Evolutionary conservation across 2,888 invertebrate species (phyloP).

Genomic region (Hemithea aestivaria): DNA sequence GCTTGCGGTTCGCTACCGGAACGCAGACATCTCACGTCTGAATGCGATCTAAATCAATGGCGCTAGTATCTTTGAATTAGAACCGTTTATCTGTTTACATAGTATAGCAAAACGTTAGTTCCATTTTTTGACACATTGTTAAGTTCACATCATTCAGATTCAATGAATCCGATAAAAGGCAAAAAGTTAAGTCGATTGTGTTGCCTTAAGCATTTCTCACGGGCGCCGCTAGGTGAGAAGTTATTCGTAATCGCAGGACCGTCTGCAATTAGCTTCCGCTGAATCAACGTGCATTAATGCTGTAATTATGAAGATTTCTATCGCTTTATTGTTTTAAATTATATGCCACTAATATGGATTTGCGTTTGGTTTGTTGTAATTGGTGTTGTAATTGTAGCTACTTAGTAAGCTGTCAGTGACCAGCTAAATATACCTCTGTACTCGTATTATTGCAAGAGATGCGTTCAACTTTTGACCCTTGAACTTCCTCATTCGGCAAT

Average conservation of each 20-base stretch:
- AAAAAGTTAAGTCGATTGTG: constrained; percentile 45
- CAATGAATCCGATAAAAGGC: constrained; percentile 50
- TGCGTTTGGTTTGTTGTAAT: constrained; percentile 23
- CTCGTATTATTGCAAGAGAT: too few species aligned
- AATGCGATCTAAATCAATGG: too few species aligned
- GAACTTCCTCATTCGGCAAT: too few species aligned
- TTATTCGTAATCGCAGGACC: constrained; percentile 51
- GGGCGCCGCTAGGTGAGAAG: constrained; percentile 53
- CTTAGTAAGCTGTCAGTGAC: constrained; percentile 19
- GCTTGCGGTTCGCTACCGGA: constrained; percentile 15
- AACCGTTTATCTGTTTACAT: too few species aligned
- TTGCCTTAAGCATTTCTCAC: constrained; percentile 53
- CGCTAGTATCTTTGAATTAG: too few species aligned
- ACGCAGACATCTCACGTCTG: constrained; percentile 14
- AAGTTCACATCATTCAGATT: constrained; percentile 44
- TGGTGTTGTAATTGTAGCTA: constrained; percentile 16
- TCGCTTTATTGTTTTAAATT: constrained; percentile 45
- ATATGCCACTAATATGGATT: constrained; percentile 29
- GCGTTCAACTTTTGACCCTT: too few species aligned
- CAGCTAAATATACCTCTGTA: too few species aligned
- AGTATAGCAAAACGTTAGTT: too few species aligned
- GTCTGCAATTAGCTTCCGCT: constrained; percentile 65
- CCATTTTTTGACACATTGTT: constrained; percentile 20
- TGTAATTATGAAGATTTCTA: constrained; percentile 54
- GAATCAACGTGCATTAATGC: constrained; percentile 54